These are phyloP conservation scores for Fopius arisanus DNA, from an alignment of 1,140 invertebrate genomes.

Conservation along the genomic window DNA sequence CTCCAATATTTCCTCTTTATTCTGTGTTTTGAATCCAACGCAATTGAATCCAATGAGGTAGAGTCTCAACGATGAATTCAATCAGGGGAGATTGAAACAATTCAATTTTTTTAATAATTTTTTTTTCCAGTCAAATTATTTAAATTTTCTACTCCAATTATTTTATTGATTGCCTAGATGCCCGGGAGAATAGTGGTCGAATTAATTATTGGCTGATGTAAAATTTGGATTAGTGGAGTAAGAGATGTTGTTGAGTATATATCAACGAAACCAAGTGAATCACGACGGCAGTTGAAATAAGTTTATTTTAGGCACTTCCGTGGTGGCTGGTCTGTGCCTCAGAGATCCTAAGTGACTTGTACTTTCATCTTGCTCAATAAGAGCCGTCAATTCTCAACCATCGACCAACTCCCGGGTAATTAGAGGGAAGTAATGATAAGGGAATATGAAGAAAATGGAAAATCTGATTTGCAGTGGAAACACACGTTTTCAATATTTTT, in stretches of 20 bases:
- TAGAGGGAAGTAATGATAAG: not conserved
- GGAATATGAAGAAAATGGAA: not conserved
- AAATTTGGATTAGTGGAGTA: too few species aligned
- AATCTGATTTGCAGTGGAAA: not conserved
- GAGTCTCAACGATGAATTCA: not conserved
- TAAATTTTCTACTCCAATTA: too few species aligned
- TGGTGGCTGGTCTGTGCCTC: not conserved
- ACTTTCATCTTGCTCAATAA: not conserved
- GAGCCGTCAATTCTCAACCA: not conserved
- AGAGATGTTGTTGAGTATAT: slow-evolving; percentile 5
- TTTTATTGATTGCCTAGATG: too few species aligned
- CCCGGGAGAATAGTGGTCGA: too few species aligned
- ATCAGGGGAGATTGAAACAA: not conserved
- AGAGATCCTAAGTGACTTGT: not conserved
- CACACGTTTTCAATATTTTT: not conserved
- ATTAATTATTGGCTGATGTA: too few species aligned
- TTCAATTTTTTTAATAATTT: not conserved
- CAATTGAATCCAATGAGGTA: slow-evolving; percentile 14
- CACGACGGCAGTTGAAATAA: slow-evolving; percentile 14
- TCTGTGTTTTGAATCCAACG: too few species aligned
- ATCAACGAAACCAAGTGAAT: slow-evolving; percentile 18
- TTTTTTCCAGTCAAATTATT: not conserved
- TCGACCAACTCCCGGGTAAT: not conserved
- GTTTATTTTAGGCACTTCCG: slow-evolving; percentile 27
- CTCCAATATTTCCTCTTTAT: slow-evolving; percentile 17